Evolutionary conservation across 2,888 invertebrate species (phyloP).

Genomic region (Phalangium opilio): DNA sequence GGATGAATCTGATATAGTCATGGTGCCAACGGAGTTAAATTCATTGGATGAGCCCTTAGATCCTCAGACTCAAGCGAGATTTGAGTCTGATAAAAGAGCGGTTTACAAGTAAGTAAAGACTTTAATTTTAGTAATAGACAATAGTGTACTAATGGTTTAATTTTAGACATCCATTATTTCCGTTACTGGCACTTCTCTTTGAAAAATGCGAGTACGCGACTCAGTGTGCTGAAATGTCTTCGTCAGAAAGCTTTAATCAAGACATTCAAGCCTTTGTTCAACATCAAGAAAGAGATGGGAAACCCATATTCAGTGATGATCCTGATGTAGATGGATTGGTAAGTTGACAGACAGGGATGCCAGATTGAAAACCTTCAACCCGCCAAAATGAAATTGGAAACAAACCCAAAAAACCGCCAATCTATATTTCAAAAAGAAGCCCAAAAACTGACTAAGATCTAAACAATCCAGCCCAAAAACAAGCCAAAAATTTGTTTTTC

Average conservation of each 20-base stretch:
- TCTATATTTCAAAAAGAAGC: no score
- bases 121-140: neutral
- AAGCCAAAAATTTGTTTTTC: no score
- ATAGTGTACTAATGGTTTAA: no score
- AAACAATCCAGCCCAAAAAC: no score
- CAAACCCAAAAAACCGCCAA: no score
- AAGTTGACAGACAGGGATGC: no score
- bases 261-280: conserved; percentile 77
- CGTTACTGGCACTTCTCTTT: conserved; percentile 73
- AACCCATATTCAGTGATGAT: conserved; percentile 73
- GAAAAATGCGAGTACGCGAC: conserved; percentile 96
- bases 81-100: conserved; percentile 21
- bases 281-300: conserved; percentile 68
- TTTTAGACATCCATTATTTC: conserved; percentile 82
- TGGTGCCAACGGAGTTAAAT: conserved; percentile 9
- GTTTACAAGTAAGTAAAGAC: conserved; percentile 19
- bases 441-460: no score
- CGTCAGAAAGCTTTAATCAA: conserved; percentile 74
- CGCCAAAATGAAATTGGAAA: no score
- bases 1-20: conserved; percentile 12
- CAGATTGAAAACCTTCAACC: no score
- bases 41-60: conserved; percentile 8
- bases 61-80: conserved; percentile 18
- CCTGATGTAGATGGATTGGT: conserved; percentile 89
- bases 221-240: conserved; percentile 71